Conservation (phyloP, 1,140 invertebrate genomes). For the Bombus vancouverensis region DNA sequence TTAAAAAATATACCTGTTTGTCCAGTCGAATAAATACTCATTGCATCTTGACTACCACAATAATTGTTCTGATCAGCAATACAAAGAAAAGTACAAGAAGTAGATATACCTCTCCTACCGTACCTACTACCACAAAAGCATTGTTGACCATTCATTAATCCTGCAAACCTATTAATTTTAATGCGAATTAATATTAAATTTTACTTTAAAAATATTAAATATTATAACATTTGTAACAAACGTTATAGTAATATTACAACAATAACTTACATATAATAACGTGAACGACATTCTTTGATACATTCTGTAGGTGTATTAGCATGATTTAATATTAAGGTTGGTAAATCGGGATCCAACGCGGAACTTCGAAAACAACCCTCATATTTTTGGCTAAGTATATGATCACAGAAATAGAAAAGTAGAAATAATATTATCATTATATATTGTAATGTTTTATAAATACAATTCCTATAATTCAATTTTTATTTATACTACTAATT, state of each 20-base stretch:
- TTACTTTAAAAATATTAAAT: background rate
- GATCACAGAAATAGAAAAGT: conserved; percentile 15
- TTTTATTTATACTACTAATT: background rate
- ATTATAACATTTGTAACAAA: background rate
- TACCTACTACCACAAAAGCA: conserved; percentile 81
- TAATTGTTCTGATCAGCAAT: conserved; percentile 64
- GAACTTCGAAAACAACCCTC: conserved; percentile 74
- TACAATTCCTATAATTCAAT: background rate
- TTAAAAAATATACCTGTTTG: conserved; percentile 77
- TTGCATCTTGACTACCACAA: conserved; percentile 80
- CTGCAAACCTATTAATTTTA: conserved; percentile 77
- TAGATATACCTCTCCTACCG: conserved; percentile 73
- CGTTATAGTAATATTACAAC: conserved; percentile 6
- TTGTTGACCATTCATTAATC: conserved; percentile 76
- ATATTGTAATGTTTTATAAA: background rate
- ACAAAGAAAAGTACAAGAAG: conserved; percentile 78
- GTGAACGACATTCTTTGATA: conserved; percentile 67
- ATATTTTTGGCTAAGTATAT: conserved; percentile 63
- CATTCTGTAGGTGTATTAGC: conserved; percentile 68
- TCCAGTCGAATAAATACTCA: conserved; percentile 81
- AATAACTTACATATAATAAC: conserved; percentile 75
- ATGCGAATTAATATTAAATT: background rate
- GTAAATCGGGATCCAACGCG: conserved; percentile 62
- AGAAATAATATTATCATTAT: conserved; percentile 36
- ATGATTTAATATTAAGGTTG: conserved; percentile 54